Conservation (phyloP, 2,113 vertebrate genomes). For the Onychostoma macrolepis region DNA sequence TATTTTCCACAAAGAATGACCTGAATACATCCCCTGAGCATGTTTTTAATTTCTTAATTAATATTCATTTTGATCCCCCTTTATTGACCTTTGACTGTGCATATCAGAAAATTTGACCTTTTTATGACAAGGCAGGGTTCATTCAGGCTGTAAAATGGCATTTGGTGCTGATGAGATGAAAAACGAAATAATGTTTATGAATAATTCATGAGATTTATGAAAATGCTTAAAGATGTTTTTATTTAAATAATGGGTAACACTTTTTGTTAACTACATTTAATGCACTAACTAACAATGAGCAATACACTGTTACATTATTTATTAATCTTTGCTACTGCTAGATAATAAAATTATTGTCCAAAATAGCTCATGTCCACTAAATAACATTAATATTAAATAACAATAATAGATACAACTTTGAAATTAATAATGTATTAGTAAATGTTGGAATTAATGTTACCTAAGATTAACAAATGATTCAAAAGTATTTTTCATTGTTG, state of each 20-base stretch:
- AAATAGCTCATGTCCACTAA: no score
- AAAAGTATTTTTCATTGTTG: no score
- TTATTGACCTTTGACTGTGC: conserved; percentile 7
- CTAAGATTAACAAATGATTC: no score
- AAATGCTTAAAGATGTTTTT: background rate
- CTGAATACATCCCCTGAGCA: background rate
- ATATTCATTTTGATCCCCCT: background rate
- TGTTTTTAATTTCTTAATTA: background rate
- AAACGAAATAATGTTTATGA: background rate
- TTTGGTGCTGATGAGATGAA: background rate
- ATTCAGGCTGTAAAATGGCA: background rate
- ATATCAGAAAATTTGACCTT: background rate
- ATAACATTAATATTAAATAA: no score
- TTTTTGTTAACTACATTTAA: background rate
- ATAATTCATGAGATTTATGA: background rate
- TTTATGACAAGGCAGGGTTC: background rate
- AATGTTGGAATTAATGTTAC: no score
- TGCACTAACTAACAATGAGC: background rate
- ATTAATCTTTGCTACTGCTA: background rate
- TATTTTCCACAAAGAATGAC: background rate
- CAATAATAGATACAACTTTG: no score
- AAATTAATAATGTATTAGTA: no score
- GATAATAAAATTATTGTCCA: no score
- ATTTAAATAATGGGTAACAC: background rate
- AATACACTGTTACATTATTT: background rate